phyloP scores from a whole-genome alignment of 2,113 vertebrate genomes.

The Microtus montanus region DNA sequence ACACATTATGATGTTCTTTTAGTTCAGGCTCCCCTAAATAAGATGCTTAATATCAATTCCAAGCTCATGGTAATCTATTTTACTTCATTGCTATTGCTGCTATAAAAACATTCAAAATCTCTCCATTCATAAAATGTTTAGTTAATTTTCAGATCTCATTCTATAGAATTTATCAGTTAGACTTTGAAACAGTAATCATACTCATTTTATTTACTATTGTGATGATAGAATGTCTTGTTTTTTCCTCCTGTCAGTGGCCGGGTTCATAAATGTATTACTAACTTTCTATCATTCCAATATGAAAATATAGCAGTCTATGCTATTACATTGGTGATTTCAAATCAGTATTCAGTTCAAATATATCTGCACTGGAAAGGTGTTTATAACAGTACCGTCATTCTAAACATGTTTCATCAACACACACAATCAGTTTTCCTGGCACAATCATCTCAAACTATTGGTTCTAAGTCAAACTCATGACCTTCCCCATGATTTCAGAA shows the following conservation, averaged over 20 bases:
- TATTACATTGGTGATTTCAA: background rate
- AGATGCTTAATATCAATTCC: background rate
- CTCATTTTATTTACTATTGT: background rate
- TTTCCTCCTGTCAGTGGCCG: background rate
- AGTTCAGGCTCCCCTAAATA: background rate
- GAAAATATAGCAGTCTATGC: background rate
- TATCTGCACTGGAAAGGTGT: background rate
- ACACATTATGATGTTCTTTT: background rate
- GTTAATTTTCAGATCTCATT: background rate
- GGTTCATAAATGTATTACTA: background rate
- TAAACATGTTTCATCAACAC: background rate
- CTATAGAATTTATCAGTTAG: background rate
- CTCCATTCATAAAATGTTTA: background rate
- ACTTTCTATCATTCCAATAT: background rate
- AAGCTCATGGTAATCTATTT: background rate
- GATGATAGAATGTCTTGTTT: background rate
- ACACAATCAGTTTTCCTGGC: background rate
- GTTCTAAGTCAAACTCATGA: background rate
- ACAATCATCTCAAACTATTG: background rate
- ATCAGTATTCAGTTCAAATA: background rate
- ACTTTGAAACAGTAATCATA: background rate
- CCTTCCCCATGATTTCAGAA: background rate
- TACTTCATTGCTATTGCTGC: background rate
- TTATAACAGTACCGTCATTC: background rate
- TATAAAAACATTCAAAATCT: background rate